Conservation (phyloP, 1,140 invertebrate species). For the Drosophila equinoxialis region DNA sequence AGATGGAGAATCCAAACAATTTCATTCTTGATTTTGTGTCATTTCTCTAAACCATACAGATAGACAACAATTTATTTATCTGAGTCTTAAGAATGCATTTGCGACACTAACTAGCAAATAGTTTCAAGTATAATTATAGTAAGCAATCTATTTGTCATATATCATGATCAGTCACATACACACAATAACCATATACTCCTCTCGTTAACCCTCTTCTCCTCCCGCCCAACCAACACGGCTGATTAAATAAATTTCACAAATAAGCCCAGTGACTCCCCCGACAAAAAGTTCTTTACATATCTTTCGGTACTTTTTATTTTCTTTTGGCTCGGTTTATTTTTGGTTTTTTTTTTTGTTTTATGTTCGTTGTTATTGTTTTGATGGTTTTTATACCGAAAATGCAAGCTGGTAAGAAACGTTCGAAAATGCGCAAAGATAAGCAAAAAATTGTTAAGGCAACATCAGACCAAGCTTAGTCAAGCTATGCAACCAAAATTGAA, state of each 20-base stretch:
- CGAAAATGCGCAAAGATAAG: conserved; percentile 70
- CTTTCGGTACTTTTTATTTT: conserved; percentile 14
- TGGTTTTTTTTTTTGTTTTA: not conserved
- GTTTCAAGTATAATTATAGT: not conserved
- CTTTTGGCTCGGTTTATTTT: conserved; percentile 32
- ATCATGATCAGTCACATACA: not conserved
- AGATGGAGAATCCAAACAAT: too few relatives aligned
- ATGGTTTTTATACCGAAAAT: not conserved
- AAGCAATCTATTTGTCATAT: not conserved
- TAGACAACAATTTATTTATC: too few relatives aligned
- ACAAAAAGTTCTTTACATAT: not conserved
- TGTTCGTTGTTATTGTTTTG: too few relatives aligned
- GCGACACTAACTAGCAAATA: not conserved
- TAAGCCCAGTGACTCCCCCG: conserved; percentile 43
- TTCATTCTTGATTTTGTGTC: too few relatives aligned
- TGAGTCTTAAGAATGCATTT: too few relatives aligned
- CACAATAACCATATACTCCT: not conserved
- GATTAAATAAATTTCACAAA: conserved; percentile 29
- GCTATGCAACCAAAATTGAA: conserved; percentile 18
- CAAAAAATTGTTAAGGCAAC: conserved; percentile 38
- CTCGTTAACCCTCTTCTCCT: not conserved
- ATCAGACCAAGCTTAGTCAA: conserved; percentile 2
- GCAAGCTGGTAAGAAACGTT: conserved; percentile 31
- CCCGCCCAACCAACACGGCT: not conserved
- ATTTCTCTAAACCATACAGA: too few relatives aligned